These are phyloP conservation scores for Meda fulgida DNA, from an alignment of 2,797 vertebrate species.

Conservation along the genomic window DNA sequence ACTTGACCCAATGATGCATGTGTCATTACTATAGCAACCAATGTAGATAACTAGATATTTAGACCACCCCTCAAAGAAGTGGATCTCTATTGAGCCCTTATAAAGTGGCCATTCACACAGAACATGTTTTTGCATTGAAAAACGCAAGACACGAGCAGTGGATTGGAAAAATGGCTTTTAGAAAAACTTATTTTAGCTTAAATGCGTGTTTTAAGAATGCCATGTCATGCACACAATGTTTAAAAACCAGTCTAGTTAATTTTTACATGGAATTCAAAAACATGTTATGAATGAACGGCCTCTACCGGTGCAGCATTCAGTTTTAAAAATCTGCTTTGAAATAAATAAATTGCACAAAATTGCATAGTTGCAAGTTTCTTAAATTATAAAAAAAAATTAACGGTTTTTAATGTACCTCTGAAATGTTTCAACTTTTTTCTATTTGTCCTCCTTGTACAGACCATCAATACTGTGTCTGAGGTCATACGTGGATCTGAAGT, in stretches of 20 bases:
- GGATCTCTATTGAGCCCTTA: not conserved
- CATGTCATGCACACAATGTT: not conserved
- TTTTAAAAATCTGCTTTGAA: not conserved
- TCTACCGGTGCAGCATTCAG: not conserved
- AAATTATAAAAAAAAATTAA: no score
- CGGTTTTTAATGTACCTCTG: not conserved
- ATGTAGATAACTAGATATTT: not conserved
- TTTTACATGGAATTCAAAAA: not conserved
- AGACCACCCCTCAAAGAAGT: not conserved
- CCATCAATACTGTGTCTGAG: conserved; percentile 98
- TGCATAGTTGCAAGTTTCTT: not conserved
- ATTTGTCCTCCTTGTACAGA: conserved; percentile 75
- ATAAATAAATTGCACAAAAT: not conserved
- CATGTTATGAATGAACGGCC: not conserved
- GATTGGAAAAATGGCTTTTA: not conserved
- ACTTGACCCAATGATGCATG: not conserved
- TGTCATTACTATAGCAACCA: conserved; percentile 6
- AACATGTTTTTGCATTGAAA: not conserved
- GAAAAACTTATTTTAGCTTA: not conserved
- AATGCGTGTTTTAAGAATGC: not conserved
- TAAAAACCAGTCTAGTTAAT: not conserved
- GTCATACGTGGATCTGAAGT: conserved; percentile 95
- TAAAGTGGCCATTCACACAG: not conserved
- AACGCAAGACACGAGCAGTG: not conserved
- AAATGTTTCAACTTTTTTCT: not conserved